Conservation (phyloP, 2,113 vertebrate genomes). For the Actinemys pallida region DNA sequence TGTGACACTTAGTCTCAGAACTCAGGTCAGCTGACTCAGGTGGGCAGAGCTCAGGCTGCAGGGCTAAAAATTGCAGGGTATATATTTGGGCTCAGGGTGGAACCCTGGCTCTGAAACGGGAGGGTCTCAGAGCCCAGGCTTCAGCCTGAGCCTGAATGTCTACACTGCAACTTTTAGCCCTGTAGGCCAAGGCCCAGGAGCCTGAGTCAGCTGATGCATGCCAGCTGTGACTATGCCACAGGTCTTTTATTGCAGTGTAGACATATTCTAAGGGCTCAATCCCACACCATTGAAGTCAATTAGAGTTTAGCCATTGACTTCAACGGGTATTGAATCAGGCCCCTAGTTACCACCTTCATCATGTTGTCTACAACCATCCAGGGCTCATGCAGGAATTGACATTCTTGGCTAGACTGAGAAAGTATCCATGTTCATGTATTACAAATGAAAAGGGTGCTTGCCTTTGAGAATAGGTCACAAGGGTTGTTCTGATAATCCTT, state of each 20-base stretch:
- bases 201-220: background rate
- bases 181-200: background rate
- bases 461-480: background rate
- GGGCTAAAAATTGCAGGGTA: background rate
- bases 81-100: background rate
- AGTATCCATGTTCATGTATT: background rate
- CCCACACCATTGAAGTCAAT: background rate
- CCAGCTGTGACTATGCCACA: background rate
- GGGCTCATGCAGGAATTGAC: background rate
- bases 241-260: background rate
- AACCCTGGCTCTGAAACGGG: background rate
- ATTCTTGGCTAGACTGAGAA: background rate
- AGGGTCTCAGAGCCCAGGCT: background rate
- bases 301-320: background rate
- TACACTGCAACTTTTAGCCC: background rate
- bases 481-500: rapidly evolving
- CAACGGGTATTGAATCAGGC: background rate
- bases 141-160: background rate
- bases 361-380: background rate
- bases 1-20: background rate
- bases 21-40: background rate
- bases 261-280: background rate
- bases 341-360: background rate
- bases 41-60: background rate
- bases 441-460: background rate